Evolutionary conservation across 2,113 vertebrate genomes (phyloP).

Genomic region (Daboia siamensis): DNA sequence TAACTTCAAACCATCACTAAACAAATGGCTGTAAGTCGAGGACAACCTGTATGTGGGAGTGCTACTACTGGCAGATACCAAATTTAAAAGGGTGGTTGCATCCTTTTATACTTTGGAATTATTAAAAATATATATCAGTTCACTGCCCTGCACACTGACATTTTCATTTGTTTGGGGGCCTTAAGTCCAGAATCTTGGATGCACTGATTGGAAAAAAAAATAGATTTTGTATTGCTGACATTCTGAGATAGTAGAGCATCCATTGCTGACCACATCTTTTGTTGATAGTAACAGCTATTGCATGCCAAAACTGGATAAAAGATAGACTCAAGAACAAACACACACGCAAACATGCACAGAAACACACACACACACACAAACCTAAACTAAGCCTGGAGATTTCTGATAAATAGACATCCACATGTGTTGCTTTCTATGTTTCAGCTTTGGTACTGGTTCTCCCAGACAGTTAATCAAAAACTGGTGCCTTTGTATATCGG

Average conservation of each 20-base stretch:
- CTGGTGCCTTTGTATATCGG: conserved; percentile 16
- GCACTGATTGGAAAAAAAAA: background rate
- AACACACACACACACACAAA: background rate
- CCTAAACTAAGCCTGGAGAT: conserved; percentile 15
- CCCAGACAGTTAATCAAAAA: conserved; percentile 49
- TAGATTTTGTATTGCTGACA: background rate
- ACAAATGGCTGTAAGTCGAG: too few species aligned
- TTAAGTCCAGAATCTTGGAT: background rate
- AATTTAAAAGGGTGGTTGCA: background rate
- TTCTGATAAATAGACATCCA: conserved; percentile 28
- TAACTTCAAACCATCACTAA: too few species aligned
- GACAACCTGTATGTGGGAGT: too few species aligned
- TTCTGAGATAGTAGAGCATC: background rate
- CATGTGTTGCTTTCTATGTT: conserved; percentile 17
- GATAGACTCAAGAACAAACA: background rate
- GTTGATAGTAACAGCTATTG: background rate
- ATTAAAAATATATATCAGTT: background rate
- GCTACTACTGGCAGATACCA: background rate
- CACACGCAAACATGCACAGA: fast-evolving
- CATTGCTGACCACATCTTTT: background rate
- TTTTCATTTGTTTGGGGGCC: too few species aligned
- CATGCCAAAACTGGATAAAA: background rate
- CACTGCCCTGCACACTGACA: background rate
- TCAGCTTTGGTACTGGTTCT: background rate
- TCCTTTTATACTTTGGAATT: background rate